A percentile compares a stretch with the other conserved stretches of the same genome.
phyloP scores from a whole-genome alignment of 2,888 invertebrate genomes.

The Napeogenes sylphis region DNA sequence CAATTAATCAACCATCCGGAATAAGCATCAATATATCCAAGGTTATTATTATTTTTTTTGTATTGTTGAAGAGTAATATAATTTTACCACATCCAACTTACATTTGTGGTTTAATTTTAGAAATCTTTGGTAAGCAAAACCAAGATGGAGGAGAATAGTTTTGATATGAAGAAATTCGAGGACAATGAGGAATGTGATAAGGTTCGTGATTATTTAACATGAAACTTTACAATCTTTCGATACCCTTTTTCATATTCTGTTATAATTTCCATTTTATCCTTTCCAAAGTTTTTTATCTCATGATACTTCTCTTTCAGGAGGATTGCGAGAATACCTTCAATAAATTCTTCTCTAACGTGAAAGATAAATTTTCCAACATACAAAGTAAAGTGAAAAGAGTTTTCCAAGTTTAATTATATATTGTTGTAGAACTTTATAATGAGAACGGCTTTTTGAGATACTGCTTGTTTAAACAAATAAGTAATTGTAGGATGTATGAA shows the following conservation, averaged over 20 bases:
- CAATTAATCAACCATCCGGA: conserved; percentile 42
- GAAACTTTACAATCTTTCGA: background rate
- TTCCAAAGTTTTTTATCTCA: background rate
- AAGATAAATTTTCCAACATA: conserved; percentile 26
- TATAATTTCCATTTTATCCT: background rate
- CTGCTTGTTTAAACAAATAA: too few relatives aligned
- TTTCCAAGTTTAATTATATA: conserved; percentile 33
- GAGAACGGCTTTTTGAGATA: too few relatives aligned
- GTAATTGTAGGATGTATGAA: too few relatives aligned
- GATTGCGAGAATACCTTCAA: conserved; percentile 13
- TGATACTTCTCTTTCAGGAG: conserved; percentile 22
- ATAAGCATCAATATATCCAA: conserved; percentile 53
- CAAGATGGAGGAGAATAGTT: conserved; percentile 10
- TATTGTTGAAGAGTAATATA: too few relatives aligned
- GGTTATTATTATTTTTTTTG: conserved; percentile 35
- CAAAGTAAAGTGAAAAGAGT: conserved; percentile 39
- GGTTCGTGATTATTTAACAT: conserved; percentile 3
- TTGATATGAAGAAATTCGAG: conserved; percentile 8
- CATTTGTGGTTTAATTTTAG: conserved; percentile 29
- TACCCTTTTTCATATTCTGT: background rate
- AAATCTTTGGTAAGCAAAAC: conserved; percentile 38
- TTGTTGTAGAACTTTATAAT: background rate
- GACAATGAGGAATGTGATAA: conserved; percentile 13
- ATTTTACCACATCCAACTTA: too few relatives aligned
- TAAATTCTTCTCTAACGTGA: conserved; percentile 18